Evolutionary conservation across 2,888 invertebrate species (phyloP), one percentile per base, ranked within the genome.

Genomic region (Drosophila tanythrix): DNA sequence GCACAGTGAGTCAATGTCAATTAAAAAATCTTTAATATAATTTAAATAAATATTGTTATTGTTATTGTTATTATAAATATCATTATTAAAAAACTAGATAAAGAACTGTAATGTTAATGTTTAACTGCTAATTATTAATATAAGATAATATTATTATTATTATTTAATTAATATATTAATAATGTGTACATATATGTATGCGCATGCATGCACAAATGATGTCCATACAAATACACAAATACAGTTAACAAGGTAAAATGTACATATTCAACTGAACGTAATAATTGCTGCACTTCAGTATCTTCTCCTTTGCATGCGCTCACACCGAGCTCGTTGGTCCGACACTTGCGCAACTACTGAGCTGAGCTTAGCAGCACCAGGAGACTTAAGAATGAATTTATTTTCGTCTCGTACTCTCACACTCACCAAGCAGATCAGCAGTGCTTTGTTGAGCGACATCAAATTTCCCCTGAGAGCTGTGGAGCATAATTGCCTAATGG

Each of bases 1-100:
- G 33, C 55, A 84, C 88, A 66, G 70, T 85, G 88, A 70, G 0
- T 4, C 48, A 21, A 57, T 2, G 2, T 0, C 3, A 0, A 13
- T 21, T 0, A 0, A 48, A 43, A 50, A 38, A 1, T 10, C 21
- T 36, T 15, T 36, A 15, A 15, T 36, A 2, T 7, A 7, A 15
- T 15, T 36, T 3, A 15, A 36, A 36, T 36, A 36, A 15, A 36
- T 36, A 15, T 15, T 36, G 3, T 11, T 13, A 13, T 35, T 36
- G 6, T 36, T 36, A 15, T 36, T 36, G 11, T 11, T 40, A 2
- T 40, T 40, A 0, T 5, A 11, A 5, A 2, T 10, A 10, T 38
- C 13, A 36, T 36, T 33, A 33, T 33, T 33, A 31, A 35, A 13
- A 35, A 35, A 15, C 0, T 35, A 35, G 2, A 13, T 15, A 15